Percentiles rank a stretch among this genome's conserved stretches.
phyloP scores from a whole-genome alignment of 2,113 vertebrate species.

The Alexandromys fortis region DNA sequence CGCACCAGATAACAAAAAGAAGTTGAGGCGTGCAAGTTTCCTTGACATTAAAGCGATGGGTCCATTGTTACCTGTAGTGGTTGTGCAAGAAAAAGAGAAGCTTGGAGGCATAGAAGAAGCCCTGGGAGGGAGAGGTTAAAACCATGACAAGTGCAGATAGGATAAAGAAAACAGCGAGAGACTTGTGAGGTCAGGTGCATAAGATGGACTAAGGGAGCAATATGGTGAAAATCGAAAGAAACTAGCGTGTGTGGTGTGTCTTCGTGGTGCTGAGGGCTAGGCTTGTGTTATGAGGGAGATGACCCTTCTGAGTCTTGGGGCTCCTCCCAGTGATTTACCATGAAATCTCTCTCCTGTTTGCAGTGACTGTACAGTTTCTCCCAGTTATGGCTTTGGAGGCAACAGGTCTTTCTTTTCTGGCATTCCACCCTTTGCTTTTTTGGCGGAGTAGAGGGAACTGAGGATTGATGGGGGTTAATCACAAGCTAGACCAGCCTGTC shows the following conservation, averaged over 20 bases:
- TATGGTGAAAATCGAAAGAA: background rate
- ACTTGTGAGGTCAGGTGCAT: background rate
- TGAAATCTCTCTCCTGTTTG: background rate
- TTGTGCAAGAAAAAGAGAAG: background rate
- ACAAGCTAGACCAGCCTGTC: background rate
- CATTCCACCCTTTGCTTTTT: background rate
- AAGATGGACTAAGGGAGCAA: background rate
- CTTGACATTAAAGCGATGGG: background rate
- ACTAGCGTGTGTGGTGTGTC: background rate
- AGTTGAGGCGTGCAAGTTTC: background rate
- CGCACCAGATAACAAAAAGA: background rate
- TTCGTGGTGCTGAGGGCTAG: accelerated
- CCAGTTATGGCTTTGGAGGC: background rate
- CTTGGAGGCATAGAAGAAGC: background rate
- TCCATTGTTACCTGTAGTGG: background rate
- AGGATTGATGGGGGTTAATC: background rate
- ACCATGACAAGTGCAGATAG: background rate
- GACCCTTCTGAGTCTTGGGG: background rate
- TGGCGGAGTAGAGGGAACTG: background rate
- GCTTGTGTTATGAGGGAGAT: background rate
- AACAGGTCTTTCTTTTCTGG: background rate
- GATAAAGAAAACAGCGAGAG: background rate
- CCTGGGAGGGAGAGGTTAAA: background rate
- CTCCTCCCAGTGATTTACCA: background rate
- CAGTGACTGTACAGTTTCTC: background rate